Conservation (phyloP, 2,113 vertebrate genomes). For the Aspiorhynchus laticeps region DNA sequence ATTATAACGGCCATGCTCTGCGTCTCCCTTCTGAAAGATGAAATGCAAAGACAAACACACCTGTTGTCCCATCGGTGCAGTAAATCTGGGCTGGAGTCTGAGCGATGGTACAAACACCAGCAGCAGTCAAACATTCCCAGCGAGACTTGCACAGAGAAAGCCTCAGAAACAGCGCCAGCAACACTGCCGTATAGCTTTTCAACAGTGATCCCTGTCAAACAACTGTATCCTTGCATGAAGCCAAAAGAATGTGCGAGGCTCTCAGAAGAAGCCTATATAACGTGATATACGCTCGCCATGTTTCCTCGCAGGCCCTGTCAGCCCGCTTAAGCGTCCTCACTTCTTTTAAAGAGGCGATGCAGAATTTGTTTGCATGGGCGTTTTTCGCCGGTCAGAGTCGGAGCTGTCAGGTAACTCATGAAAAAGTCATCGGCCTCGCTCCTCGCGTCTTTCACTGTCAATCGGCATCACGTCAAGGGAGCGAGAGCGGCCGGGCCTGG, state of each 20-base stretch:
- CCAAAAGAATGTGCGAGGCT: conserved; percentile 1
- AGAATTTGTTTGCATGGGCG: conserved; percentile 29
- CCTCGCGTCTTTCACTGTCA: conserved; percentile 78
- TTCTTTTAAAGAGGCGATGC: conserved; percentile 18
- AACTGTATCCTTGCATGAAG: conserved; percentile 29
- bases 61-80: background rate
- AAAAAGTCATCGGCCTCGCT: conserved; percentile 76
- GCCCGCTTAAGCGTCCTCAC: conserved; percentile 6
- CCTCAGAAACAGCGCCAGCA: background rate
- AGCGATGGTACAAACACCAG: conserved; percentile 15
- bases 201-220: conserved; percentile 49
- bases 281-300: conserved; percentile 18
- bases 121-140: conserved; percentile 17
- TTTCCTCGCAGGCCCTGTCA: conserved; percentile 34
- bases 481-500: conserved; percentile 71
- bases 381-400: conserved; percentile 59
- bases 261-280: conserved; percentile 11
- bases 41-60: conserved; percentile 28
- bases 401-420: conserved; percentile 77
- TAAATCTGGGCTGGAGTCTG: conserved; percentile 4
- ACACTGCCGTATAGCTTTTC: conserved; percentile 11
- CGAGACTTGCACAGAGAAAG: background rate
- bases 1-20: background rate
- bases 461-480: conserved; percentile 79
- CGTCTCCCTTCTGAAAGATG: background rate